Percentiles rank a stretch among this genome's conserved stretches.
phyloP scores from a whole-genome alignment of 2,797 vertebrate species.

The Hydrophis major region DNA sequence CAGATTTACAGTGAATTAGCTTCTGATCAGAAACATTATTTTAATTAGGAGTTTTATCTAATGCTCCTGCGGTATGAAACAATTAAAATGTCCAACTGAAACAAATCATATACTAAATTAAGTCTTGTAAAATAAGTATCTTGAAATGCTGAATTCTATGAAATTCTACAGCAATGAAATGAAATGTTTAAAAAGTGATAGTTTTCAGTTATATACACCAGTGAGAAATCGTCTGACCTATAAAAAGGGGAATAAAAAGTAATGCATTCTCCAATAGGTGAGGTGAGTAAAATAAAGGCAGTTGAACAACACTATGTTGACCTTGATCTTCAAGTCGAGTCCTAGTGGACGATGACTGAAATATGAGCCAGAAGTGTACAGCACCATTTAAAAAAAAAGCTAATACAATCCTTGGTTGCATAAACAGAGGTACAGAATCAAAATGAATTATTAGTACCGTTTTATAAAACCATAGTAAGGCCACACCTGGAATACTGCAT shows the following conservation, averaged over 20 bases:
- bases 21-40: constrained; percentile 1
- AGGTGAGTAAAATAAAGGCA: neutral
- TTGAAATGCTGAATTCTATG: neutral
- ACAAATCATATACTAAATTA: constrained; percentile 12
- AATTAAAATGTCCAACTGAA: neutral
- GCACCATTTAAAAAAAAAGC: neutral
- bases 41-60: neutral
- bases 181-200: neutral
- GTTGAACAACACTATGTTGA: neutral
- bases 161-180: neutral
- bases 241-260: neutral
- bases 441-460: neutral
- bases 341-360: neutral
- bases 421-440: neutral
- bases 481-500: neutral
- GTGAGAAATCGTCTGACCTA: neutral
- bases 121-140: constrained; percentile 1
- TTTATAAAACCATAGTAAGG: neutral
- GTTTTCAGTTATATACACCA: neutral
- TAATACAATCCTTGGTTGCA: neutral
- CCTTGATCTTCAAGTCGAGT: no score
- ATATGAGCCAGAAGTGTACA: neutral
- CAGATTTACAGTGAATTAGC: neutral
- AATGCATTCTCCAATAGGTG: neutral
- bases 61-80: neutral